Evolutionary conservation across 2,888 invertebrate species (phyloP).

Genomic region (Ferdinandea cuprea): DNA sequence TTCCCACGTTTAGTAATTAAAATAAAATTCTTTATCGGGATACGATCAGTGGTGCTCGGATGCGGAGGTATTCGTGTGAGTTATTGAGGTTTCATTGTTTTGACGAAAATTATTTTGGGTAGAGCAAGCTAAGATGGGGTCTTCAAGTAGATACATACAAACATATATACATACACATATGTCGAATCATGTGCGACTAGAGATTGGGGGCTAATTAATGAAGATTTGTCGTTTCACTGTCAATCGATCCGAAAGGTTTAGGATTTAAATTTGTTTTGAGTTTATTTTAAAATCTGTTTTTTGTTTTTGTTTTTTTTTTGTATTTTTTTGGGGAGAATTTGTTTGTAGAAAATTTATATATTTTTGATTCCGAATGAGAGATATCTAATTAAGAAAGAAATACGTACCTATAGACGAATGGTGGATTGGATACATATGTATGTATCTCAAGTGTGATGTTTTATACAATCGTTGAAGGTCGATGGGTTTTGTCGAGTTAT

Average conservation of each 20-base stretch:
- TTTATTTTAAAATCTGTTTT: too few relatives aligned
- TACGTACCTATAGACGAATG: too few relatives aligned
- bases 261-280: slow-evolving; percentile 48
- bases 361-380: slow-evolving; percentile 25
- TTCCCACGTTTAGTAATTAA: slow-evolving; percentile 73
- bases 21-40: slow-evolving; percentile 61
- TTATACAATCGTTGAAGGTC: slow-evolving; percentile 23
- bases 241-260: slow-evolving; percentile 38
- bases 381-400: slow-evolving; percentile 37
- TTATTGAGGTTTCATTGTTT: slow-evolving; percentile 69
- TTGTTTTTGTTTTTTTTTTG: too few relatives aligned
- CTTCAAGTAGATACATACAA: too few relatives aligned
- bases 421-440: neutral
- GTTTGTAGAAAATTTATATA: slow-evolving; percentile 33
- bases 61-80: slow-evolving; percentile 44
- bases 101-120: slow-evolving; percentile 38
- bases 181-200: slow-evolving; percentile 7
- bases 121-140: neutral
- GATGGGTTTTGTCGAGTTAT: slow-evolving; percentile 7
- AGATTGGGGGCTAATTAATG: slow-evolving; percentile 52
- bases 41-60: slow-evolving; percentile 23
- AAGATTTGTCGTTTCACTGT: slow-evolving; percentile 65
- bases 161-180: too few relatives aligned
- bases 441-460: neutral
- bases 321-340: slow-evolving; percentile 14